Evolutionary conservation across 1,140 invertebrate genomes (phyloP).

Genomic region (Bombus difficillimus): DNA sequence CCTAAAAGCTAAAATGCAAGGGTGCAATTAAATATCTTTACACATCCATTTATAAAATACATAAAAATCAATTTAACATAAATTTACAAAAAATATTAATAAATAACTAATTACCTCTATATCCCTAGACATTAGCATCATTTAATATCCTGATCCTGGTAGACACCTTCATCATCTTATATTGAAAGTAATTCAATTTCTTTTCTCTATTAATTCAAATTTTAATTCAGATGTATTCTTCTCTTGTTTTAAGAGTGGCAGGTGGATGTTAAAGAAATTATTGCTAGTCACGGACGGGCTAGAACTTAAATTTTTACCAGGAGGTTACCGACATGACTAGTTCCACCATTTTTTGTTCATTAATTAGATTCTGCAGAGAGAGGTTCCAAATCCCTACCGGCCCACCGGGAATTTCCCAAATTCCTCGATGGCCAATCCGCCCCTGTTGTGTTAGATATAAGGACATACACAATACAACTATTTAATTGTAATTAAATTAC

Average conservation of each 20-base stretch:
- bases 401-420: too few relatives aligned
- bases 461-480: too few relatives aligned
- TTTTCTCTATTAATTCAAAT: background rate
- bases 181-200: background rate
- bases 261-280: background rate
- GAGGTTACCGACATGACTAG: too few relatives aligned
- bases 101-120: background rate
- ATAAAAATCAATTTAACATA: background rate
- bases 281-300: background rate
- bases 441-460: too few relatives aligned
- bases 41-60: background rate
- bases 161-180: background rate
- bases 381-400: too few relatives aligned
- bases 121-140: background rate
- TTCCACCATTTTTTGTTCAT: too few relatives aligned
- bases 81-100: background rate
- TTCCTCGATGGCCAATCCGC: too few relatives aligned
- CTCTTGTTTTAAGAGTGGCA: background rate
- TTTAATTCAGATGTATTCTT: background rate
- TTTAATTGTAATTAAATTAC: too few relatives aligned
- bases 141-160: background rate
- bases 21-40: conserved; percentile 35
- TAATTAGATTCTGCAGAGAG: too few relatives aligned
- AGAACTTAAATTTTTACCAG: too few relatives aligned
- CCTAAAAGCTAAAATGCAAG: conserved; percentile 56